Conservation (phyloP, 2,888 invertebrate genomes). For the Synergus gifuensis region DNA sequence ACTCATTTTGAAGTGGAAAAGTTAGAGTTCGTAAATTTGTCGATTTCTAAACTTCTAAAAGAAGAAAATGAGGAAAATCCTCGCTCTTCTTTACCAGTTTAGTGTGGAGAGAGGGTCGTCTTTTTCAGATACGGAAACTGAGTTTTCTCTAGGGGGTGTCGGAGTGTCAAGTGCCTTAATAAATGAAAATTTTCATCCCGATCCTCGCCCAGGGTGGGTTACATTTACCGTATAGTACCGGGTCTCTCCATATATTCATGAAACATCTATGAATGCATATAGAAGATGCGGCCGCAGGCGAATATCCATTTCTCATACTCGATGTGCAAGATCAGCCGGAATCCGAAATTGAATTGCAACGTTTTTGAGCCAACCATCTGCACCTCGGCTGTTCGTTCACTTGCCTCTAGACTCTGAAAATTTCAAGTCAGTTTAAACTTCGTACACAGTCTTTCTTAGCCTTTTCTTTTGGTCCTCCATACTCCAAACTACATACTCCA, state of each 20-base stretch:
- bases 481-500: background rate
- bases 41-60: background rate
- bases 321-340: slow-evolving; percentile 15
- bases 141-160: slow-evolving; percentile 5
- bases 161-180: slow-evolving; percentile 1
- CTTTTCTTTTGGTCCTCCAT: background rate
- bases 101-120: background rate
- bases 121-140: background rate
- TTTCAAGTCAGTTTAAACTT: background rate
- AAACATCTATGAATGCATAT: slow-evolving; percentile 16
- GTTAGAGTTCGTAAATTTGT: background rate
- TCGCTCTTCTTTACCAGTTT: background rate
- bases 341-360: slow-evolving; percentile 8
- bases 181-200: slow-evolving; percentile 11
- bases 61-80: background rate
- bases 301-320: slow-evolving; percentile 13
- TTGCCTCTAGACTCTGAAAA: background rate
- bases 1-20: background rate
- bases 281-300: background rate
- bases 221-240: background rate
- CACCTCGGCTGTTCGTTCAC: background rate
- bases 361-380: slow-evolving; percentile 1
- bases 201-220: background rate
- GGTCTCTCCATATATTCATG: slow-evolving; percentile 8
- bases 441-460: background rate